These are phyloP conservation scores for Ostrea edulis DNA, from an alignment of 1,140 invertebrate species.

Conservation along the genomic window DNA sequence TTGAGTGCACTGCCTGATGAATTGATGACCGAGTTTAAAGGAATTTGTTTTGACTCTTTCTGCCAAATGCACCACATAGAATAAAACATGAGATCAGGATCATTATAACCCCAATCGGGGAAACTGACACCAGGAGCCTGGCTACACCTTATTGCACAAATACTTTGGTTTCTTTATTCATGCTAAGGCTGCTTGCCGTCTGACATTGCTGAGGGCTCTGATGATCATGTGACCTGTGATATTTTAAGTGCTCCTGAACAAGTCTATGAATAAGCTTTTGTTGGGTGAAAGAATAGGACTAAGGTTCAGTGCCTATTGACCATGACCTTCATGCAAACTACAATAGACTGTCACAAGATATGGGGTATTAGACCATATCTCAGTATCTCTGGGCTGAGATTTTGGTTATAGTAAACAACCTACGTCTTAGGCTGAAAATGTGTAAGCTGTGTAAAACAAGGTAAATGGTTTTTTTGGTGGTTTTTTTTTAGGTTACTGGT, in stretches of 20 bases:
- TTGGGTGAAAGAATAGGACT: background rate
- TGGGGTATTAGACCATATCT: background rate
- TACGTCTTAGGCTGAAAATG: background rate
- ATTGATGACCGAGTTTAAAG: conserved; percentile 29
- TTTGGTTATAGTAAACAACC: background rate
- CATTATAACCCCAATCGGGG: conserved; percentile 17
- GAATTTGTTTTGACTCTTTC: conserved; percentile 37
- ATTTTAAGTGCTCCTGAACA: conserved; percentile 13
- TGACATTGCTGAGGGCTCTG: background rate
- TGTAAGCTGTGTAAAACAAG: background rate
- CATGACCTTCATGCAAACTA: background rate
- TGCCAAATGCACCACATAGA: conserved; percentile 15
- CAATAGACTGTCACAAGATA: conserved; percentile 23
- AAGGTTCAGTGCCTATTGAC: conserved; percentile 1
- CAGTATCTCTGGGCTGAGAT: background rate
- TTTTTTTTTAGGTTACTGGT: background rate
- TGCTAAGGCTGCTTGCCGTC: background rate
- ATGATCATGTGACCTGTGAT: background rate
- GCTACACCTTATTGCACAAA: background rate
- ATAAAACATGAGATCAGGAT: conserved; percentile 28
- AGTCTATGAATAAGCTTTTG: conserved; percentile 23
- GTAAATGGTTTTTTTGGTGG: background rate
- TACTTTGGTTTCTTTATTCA: background rate
- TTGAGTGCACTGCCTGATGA: conserved; percentile 12
- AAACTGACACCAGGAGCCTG: background rate